Evolutionary conservation across 1,140 invertebrate genomes (phyloP).

Genomic region (Cydia splendana): DNA sequence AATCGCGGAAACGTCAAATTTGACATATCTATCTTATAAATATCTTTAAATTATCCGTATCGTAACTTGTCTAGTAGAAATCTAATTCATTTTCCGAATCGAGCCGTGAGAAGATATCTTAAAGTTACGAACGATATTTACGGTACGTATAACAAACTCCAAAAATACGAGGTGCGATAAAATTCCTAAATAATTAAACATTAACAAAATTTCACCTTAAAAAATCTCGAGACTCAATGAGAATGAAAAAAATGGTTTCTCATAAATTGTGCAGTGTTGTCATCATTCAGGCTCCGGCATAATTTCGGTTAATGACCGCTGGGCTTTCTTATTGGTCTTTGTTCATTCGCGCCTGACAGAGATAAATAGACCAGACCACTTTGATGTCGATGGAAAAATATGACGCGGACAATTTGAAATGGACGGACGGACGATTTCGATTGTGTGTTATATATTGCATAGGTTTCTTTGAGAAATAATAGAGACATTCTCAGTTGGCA

Average conservation of each 20-base stretch:
- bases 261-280: constrained; percentile 20
- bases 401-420: not conserved
- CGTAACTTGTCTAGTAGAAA: no score
- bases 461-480: no score
- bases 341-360: constrained; percentile 4
- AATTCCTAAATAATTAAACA: constrained; percentile 1
- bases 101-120: no score
- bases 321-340: constrained; percentile 20
- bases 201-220: constrained; percentile 18
- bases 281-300: constrained; percentile 11
- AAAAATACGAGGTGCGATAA: not conserved
- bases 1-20: no score
- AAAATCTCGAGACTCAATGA: constrained; percentile 9
- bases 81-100: no score
- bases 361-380: not conserved
- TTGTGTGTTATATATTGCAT: no score
- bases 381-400: constrained; percentile 3
- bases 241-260: constrained; percentile 14
- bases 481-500: no score
- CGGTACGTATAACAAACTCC: not conserved
- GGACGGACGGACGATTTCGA: not conserved
- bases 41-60: no score
- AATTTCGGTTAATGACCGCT: constrained; percentile 21
- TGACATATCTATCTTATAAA: no score
- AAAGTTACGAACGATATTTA: no score